These are phyloP conservation scores for Buathra laborator DNA, from an alignment of 2,888 invertebrate genomes.

Conservation along the genomic window DNA sequence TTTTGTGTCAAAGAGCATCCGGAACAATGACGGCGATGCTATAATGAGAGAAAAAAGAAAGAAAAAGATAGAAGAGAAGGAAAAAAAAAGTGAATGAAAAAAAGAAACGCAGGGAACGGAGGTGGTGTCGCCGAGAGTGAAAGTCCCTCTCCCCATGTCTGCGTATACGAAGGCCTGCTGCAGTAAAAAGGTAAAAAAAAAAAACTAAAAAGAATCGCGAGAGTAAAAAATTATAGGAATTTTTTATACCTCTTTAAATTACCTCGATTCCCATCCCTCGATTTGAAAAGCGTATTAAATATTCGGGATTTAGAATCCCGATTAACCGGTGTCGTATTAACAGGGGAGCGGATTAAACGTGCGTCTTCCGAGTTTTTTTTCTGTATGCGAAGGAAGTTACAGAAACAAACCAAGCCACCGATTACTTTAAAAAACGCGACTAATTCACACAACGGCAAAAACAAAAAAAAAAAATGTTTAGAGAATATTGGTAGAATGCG, in stretches of 20 bases:
- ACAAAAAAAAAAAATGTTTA: too few relatives aligned
- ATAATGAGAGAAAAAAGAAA: background rate
- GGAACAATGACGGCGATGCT: slow-evolving; percentile 51
- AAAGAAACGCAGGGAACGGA: slow-evolving; percentile 20
- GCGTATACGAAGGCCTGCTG: background rate
- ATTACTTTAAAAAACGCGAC: too few relatives aligned
- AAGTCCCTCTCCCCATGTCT: slow-evolving; percentile 16
- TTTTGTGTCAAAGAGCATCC: slow-evolving; percentile 55
- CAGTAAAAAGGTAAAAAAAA: background rate
- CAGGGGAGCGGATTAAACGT: too few relatives aligned
- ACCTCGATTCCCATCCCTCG: background rate
- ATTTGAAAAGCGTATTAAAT: background rate
- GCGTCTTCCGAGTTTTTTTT: too few relatives aligned
- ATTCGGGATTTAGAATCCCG: too few relatives aligned
- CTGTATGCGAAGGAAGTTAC: too few relatives aligned
- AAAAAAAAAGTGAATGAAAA: background rate
- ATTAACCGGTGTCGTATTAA: too few relatives aligned
- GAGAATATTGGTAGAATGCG: too few relatives aligned
- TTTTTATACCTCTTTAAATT: background rate
- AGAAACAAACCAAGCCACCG: too few relatives aligned
- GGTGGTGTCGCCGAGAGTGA: slow-evolving; percentile 28
- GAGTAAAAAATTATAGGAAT: background rate
- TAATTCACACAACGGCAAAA: too few relatives aligned
- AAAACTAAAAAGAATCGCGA: background rate
- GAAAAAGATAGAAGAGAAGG: background rate